These are phyloP conservation scores for Nothobranchius furzeri DNA, from an alignment of 2,113 vertebrate genomes.

Conservation along the genomic window DNA sequence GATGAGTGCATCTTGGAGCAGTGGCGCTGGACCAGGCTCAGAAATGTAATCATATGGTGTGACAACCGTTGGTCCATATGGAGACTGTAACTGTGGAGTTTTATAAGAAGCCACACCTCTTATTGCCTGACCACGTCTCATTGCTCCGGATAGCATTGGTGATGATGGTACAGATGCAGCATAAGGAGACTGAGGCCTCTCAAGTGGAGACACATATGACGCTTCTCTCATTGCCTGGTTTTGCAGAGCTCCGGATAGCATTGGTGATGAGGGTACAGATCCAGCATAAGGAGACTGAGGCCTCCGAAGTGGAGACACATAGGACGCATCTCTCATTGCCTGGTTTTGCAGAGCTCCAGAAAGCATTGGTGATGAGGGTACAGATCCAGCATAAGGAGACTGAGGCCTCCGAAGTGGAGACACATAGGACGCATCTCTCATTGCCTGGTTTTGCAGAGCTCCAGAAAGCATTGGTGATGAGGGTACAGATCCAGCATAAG, in stretches of 20 bases:
- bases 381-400: slow-evolving; percentile 61
- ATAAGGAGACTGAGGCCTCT: slow-evolving; percentile 55
- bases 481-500: slow-evolving; percentile 56
- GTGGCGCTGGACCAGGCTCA: slow-evolving; percentile 69
- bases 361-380: slow-evolving; percentile 66
- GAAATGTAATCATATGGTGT: slow-evolving; percentile 74
- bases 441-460: slow-evolving; percentile 62
- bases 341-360: slow-evolving; percentile 69
- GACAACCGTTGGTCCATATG: slow-evolving; percentile 71
- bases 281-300: slow-evolving; percentile 61
- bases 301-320: slow-evolving; percentile 53
- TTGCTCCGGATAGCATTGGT: slow-evolving; percentile 69
- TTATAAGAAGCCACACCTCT: slow-evolving; percentile 62
- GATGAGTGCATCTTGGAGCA: slow-evolving; percentile 75
- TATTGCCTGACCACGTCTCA: slow-evolving; percentile 67
- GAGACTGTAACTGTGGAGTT: slow-evolving; percentile 53
- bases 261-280: slow-evolving; percentile 61
- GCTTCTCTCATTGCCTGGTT: slow-evolving; percentile 61
- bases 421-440: slow-evolving; percentile 63
- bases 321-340: slow-evolving; percentile 62
- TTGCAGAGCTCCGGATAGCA: slow-evolving; percentile 70
- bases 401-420: slow-evolving; percentile 58
- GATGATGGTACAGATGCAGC: slow-evolving; percentile 55
- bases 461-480: slow-evolving; percentile 69
- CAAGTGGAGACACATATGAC: slow-evolving; percentile 60